Evolutionary conservation across 2,797 vertebrate species (phyloP).

Genomic region (Hydrolagus colliei): DNA sequence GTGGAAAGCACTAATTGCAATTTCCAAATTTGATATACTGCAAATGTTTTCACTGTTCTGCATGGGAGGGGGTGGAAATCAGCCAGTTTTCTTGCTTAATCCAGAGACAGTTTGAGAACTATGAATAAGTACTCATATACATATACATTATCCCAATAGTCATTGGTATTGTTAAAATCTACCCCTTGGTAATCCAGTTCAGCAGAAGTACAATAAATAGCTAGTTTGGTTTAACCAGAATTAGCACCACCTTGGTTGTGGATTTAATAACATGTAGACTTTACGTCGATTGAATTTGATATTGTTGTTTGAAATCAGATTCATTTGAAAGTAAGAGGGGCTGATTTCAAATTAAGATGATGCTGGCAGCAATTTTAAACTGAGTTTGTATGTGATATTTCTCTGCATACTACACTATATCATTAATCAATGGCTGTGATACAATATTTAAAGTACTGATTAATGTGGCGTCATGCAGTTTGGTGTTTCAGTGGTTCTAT

Average conservation of each 20-base stretch:
- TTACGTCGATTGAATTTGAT: conserved; percentile 6
- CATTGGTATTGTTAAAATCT: too few relatives aligned
- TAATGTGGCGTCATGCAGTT: not conserved
- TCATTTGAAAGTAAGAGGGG: not conserved
- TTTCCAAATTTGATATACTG: too few relatives aligned
- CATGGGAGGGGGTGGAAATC: too few relatives aligned
- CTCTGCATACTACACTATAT: not conserved
- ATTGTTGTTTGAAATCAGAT: not conserved
- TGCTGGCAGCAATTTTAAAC: not conserved
- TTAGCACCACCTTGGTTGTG: not conserved
- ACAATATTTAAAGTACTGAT: conserved; percentile 1
- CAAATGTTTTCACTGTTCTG: not conserved
- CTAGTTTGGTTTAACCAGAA: not conserved
- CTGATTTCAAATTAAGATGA: not conserved
- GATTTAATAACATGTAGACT: not conserved
- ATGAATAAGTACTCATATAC: not conserved
- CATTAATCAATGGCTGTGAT: not conserved
- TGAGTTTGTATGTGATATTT: not conserved
- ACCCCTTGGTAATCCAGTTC: not conserved
- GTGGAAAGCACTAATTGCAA: too few relatives aligned
- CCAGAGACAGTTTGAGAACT: not conserved
- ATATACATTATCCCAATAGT: not conserved
- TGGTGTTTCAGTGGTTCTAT: not conserved
- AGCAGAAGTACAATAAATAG: not conserved
- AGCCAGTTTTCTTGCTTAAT: not conserved